Percentiles rank a stretch among this genome's conserved stretches.
phyloP scores from a whole-genome alignment of 37 sponge, comb jelly and placozoan genomes.

The Ianthella basta region DNA sequence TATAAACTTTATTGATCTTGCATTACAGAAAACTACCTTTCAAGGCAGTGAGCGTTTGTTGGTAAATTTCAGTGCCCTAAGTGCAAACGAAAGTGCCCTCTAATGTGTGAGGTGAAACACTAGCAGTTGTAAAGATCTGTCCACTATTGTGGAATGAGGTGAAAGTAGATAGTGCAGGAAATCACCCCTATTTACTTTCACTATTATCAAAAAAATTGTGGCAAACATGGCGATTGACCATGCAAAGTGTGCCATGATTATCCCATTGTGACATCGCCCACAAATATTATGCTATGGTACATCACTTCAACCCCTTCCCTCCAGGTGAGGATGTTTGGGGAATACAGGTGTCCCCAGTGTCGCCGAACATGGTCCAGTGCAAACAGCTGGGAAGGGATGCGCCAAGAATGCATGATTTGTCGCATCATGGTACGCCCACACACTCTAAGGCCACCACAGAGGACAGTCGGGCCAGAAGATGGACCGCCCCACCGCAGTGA shows the following conservation, averaged over 20 bases:
- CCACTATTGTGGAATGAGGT: too few relatives aligned
- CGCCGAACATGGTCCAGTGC: constrained; percentile 52
- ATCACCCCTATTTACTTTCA: too few relatives aligned
- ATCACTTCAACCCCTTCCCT: too few relatives aligned
- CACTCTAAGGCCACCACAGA: constrained; percentile 31
- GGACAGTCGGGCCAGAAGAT: constrained; percentile 30
- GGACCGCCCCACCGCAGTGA: constrained; percentile 46
- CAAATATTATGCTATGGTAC: too few relatives aligned
- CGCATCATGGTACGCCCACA: constrained; percentile 50
- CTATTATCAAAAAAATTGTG: too few relatives aligned
- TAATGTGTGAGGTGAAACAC: too few relatives aligned
- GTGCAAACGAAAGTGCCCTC: constrained; percentile 20
- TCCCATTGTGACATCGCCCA: too few relatives aligned
- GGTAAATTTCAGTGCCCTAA: constrained; percentile 57
- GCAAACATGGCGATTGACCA: too few relatives aligned
- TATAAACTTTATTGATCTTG: not conserved
- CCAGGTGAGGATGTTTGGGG: constrained; percentile 41
- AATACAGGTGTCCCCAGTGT: constrained; percentile 45
- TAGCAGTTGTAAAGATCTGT: too few relatives aligned
- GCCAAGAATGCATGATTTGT: constrained; percentile 47
- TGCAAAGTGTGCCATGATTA: too few relatives aligned
- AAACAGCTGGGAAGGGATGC: constrained; percentile 49
- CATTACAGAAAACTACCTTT: constrained; percentile 57
- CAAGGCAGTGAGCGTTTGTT: constrained; percentile 53
- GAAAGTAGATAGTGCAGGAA: too few relatives aligned